Evolutionary conservation across 2,797 vertebrate species (phyloP).

Genomic region (Anabacerthia variegaticeps): DNA sequence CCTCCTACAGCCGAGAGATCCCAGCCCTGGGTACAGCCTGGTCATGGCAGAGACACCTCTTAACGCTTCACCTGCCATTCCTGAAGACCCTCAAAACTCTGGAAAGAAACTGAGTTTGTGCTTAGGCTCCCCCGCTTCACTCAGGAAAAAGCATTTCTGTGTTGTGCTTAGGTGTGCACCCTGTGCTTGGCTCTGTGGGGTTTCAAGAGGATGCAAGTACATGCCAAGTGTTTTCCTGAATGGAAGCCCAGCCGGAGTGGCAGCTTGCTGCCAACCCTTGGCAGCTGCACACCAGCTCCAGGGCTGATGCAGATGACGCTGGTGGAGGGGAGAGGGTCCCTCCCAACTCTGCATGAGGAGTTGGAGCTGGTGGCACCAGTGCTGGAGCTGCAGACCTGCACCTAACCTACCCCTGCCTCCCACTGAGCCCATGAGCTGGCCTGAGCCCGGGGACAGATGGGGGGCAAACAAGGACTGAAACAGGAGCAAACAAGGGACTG

Average conservation of each 20-base stretch:
- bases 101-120: not conserved
- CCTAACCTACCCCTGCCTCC: not conserved
- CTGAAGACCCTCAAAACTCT: not conserved
- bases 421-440: rapidly evolving
- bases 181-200: not conserved
- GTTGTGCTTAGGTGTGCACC: not conserved
- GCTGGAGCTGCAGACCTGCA: not conserved
- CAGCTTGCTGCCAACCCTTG: not conserved
- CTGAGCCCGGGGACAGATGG: not conserved
- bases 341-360: rapidly evolving
- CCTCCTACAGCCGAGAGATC: not conserved
- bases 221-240: not conserved
- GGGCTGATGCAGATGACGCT: not conserved
- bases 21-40: not conserved
- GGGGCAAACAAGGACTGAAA: not conserved
- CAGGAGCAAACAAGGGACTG: rapidly evolving
- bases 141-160: not conserved
- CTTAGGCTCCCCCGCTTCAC: not conserved
- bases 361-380: rapidly evolving
- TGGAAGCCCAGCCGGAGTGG: not conserved
- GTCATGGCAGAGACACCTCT: rapidly evolving
- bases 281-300: not conserved
- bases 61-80: not conserved
- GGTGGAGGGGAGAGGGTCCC: not conserved
- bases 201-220: rapidly evolving